phyloP scores from a whole-genome alignment of 2,113 vertebrate species.

The Vireo altiloquus region DNA sequence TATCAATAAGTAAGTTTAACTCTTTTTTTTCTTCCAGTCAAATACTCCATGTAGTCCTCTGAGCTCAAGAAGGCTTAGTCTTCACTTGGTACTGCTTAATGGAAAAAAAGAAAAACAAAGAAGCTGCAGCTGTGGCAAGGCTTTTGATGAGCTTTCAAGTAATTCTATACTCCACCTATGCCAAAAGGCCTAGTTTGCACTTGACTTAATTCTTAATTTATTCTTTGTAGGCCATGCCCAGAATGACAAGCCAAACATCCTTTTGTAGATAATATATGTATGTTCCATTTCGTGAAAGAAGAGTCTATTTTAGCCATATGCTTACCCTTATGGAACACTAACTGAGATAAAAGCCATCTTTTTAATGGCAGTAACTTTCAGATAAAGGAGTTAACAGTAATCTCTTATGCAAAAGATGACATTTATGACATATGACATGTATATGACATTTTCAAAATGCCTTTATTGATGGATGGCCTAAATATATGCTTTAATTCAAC shows the following conservation, averaged over 20 bases:
- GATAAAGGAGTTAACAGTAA: background rate
- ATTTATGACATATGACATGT: background rate
- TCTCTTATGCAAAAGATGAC: background rate
- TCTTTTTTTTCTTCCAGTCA: background rate
- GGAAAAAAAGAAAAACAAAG: background rate
- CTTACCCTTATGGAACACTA: background rate
- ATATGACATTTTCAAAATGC: background rate
- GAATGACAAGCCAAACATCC: background rate
- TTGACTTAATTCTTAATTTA: background rate
- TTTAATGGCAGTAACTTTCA: background rate
- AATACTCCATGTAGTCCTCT: background rate
- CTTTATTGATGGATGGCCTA: background rate
- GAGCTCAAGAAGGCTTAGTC: background rate
- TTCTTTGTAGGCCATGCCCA: background rate
- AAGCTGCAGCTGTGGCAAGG: background rate
- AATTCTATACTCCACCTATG: background rate
- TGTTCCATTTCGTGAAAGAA: background rate
- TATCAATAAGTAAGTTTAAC: constrained; percentile 77
- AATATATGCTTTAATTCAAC: background rate
- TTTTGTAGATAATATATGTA: background rate
- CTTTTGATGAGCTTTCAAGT: background rate
- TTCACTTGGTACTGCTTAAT: background rate
- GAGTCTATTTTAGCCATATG: background rate
- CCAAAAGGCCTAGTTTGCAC: background rate
- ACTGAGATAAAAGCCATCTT: background rate